Evolutionary conservation across 1,140 invertebrate genomes (phyloP), one percentile per base, ranked within the genome.

Genomic region (Teleogryllus occipitalis): DNA sequence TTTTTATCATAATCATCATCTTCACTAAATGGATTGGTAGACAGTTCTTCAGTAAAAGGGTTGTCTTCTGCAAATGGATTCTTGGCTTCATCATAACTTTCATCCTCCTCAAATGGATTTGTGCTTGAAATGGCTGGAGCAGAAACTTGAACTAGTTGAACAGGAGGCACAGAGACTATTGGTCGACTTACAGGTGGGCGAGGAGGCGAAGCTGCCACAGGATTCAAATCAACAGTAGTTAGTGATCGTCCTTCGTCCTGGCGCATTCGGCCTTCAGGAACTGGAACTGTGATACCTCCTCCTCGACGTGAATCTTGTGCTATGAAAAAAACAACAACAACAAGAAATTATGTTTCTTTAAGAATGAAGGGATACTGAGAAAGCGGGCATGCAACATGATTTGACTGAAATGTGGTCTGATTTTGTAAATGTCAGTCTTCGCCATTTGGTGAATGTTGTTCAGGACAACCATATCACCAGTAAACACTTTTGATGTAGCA

Each of bases 1-100:
- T 91, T 92, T 82, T 90, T 91, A 83, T 92, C 90, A 83, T 92
- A 92, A 84, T 88, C 84, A 27, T 87, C 87, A 74, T 86, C 85
- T 12, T 84, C 82, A 80, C 80, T 76, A 81, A 86, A 85, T 47
- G 85, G 86, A 84, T 87, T 87, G 21, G 81, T 83, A 47, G 79
- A 73, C 75, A 85, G 83, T 80, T 85, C 86, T 78, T 86, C 85
- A 18, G 84, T 84, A 79, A 88, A 86, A 7, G 87, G 85, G 85
- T 87, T 89, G 18, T 85, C 79, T 22, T 82, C 81, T 0, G 85
- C 85, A 80, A 89, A 90, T 0, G 89, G 88, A 82, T 90, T 89
- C 80, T 88, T 91, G 0, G 86, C 82, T 82, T 91, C 90, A 81
- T 91, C 90, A 82, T 91, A 91, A 7, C 86, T 86, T 18, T 88